Evolutionary conservation across 2,797 vertebrate species (phyloP).

Genomic region (Rhadinocentrus ornatus): DNA sequence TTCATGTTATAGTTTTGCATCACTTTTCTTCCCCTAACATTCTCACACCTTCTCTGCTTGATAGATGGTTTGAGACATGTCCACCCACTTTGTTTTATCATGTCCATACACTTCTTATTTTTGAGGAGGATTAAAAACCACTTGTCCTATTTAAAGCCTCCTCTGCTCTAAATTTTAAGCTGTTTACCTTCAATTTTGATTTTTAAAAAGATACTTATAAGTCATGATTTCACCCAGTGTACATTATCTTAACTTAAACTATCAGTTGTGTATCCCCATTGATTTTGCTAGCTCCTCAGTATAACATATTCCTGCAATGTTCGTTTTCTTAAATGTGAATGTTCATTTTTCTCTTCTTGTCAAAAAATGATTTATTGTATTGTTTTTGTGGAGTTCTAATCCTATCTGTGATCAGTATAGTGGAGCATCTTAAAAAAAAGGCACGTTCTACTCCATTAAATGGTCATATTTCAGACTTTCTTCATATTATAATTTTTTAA

Average conservation of each 20-base stretch:
- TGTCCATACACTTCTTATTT: constrained; percentile 28
- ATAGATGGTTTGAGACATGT: constrained; percentile 50
- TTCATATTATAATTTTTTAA: constrained; percentile 23
- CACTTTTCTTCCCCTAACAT: constrained; percentile 14
- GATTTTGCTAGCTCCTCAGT: constrained; percentile 10
- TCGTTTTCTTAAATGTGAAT: constrained; percentile 28
- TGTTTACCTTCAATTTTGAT: not conserved
- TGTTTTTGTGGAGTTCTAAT: constrained; percentile 39
- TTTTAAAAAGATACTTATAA: not conserved
- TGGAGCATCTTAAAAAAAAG: constrained; percentile 16
- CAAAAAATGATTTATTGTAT: constrained; percentile 42
- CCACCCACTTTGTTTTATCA: constrained; percentile 49
- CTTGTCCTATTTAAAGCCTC: constrained; percentile 19
- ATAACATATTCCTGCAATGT: constrained; percentile 17
- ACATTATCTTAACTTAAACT: not conserved
- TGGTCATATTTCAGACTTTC: constrained; percentile 29
- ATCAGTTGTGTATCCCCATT: not conserved
- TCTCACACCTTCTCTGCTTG: constrained; percentile 37
- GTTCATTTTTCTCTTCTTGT: constrained; percentile 18
- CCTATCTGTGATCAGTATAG: constrained; percentile 37
- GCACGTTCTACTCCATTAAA: constrained; percentile 20
- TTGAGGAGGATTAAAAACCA: constrained; percentile 28
- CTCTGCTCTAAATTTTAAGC: not conserved
- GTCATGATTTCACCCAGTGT: not conserved
- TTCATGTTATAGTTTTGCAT: constrained; percentile 41